Evolutionary conservation across 2,113 vertebrate genomes (phyloP).

Genomic region (Saimiri boliviensis): DNA sequence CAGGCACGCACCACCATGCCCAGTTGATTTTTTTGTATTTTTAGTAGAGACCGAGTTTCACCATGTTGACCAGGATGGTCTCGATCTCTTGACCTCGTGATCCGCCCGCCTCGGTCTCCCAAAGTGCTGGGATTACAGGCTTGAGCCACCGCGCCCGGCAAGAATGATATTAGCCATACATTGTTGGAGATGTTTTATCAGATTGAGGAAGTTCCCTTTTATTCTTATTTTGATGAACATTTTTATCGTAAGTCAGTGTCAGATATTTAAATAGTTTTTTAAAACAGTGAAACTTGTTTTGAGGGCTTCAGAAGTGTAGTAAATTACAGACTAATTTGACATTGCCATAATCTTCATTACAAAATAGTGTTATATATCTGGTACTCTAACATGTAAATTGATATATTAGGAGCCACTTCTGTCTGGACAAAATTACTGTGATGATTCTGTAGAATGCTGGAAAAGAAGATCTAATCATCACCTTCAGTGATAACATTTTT

Average conservation of each 20-base stretch:
- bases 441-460: background rate
- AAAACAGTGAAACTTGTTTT: background rate
- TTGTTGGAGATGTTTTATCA: background rate
- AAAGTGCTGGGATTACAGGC: too few relatives aligned
- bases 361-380: background rate
- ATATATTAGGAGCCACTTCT: background rate
- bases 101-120: too few relatives aligned
- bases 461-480: background rate
- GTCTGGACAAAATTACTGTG: background rate
- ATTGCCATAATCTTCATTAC: background rate
- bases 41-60: too few relatives aligned
- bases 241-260: background rate
- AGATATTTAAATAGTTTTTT: background rate
- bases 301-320: background rate
- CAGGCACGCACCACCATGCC: too few relatives aligned
- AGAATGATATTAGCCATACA: background rate
- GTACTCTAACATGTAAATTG: background rate
- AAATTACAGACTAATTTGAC: background rate
- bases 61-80: too few relatives aligned
- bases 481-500: background rate
- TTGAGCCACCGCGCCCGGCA: too few relatives aligned
- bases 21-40: too few relatives aligned
- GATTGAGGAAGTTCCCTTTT: background rate
- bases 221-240: background rate
- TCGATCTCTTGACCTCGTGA: too few relatives aligned